Evolutionary conservation across 92 coral and sea anemone genomes (phyloP).

Genomic region (Pocillopora meandrina): DNA sequence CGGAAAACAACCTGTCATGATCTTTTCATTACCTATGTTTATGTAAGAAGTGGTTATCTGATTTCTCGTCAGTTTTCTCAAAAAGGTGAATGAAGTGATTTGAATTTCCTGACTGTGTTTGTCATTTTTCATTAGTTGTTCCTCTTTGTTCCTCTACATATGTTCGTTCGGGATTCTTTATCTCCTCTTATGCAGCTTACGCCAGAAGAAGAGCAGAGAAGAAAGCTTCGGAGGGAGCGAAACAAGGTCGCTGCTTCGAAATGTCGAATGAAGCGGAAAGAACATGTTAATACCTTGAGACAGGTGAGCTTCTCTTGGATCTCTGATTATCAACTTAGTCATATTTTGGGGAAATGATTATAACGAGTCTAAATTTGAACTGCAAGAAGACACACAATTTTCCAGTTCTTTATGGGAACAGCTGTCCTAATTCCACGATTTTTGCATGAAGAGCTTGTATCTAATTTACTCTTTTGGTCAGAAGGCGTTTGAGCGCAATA

Average conservation of each 20-base stretch:
- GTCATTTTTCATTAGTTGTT: background rate
- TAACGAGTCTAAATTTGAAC: no score
- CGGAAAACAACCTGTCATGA: slow-evolving; percentile 40
- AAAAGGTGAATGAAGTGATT: slow-evolving; percentile 26
- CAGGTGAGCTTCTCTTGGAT: slow-evolving; percentile 51
- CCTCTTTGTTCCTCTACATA: slow-evolving; percentile 16
- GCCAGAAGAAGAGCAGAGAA: slow-evolving; percentile 75
- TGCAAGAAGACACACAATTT: no score
- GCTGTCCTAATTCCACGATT: no score
- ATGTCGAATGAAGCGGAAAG: slow-evolving; percentile 88
- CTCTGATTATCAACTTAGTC: background rate
- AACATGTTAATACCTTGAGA: slow-evolving; percentile 77
- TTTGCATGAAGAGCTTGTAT: no score
- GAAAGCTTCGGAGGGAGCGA: slow-evolving; percentile 85
- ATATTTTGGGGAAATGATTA: background rate
- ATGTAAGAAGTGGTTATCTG: slow-evolving; percentile 34
- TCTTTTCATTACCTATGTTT: slow-evolving; percentile 20
- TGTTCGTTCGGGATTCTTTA: slow-evolving; percentile 27
- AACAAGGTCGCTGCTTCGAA: slow-evolving; percentile 97
- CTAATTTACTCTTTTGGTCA: no score
- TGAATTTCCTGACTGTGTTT: background rate
- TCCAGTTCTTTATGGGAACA: no score
- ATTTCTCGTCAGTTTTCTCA: slow-evolving; percentile 29
- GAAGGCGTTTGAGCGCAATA: no score
- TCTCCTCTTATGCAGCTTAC: slow-evolving; percentile 69